Evolutionary conservation across 2,113 vertebrate genomes (phyloP).

Genomic region (Tragelaphus buxtoni): DNA sequence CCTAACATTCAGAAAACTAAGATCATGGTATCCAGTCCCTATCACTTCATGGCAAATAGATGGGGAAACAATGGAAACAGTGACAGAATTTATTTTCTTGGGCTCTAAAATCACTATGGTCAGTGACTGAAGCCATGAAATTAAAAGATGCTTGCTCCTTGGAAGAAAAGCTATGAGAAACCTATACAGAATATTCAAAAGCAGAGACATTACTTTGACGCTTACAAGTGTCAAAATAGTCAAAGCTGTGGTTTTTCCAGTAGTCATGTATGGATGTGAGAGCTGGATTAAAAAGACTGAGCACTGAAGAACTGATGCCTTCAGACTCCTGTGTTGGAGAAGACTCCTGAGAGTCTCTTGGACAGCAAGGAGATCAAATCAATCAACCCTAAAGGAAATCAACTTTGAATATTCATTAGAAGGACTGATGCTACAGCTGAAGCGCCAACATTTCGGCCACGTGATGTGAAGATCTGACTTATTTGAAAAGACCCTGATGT

Average conservation of each 20-base stretch:
- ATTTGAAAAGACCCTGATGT: not conserved
- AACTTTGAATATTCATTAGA: not conserved
- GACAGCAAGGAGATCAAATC: not conserved
- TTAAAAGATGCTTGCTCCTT: not conserved
- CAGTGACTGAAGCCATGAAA: not conserved
- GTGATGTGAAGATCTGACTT: not conserved
- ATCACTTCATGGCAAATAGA: not conserved
- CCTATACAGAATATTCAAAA: not conserved
- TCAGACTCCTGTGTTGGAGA: not conserved
- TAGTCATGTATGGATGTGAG: not conserved
- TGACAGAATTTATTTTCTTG: not conserved
- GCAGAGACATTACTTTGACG: not conserved
- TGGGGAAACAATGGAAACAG: not conserved
- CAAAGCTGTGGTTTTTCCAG: not conserved
- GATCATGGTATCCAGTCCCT: not conserved
- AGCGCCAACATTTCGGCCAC: not conserved
- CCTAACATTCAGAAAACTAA: not conserved
- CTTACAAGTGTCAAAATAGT: not conserved
- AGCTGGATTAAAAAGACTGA: not conserved
- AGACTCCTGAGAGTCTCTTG: not conserved
- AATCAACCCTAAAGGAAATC: not conserved
- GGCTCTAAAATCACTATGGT: not conserved
- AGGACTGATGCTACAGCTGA: not conserved
- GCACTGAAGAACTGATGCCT: rapidly evolving
- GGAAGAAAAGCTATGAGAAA: not conserved